phyloP scores from a whole-genome alignment of 2,888 invertebrate species.

The Ernsta delagoae region DNA sequence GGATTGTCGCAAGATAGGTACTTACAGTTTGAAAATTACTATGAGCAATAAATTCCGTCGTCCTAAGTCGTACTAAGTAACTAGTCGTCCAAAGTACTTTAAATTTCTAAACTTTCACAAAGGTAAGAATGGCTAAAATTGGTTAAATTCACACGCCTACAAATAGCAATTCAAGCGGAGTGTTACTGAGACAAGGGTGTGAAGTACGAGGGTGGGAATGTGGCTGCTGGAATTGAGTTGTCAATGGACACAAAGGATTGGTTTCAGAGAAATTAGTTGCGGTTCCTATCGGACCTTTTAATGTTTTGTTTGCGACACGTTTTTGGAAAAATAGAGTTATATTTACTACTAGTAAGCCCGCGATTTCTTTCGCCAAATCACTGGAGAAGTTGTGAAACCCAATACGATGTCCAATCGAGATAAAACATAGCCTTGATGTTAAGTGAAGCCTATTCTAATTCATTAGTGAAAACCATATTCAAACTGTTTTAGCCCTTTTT shows the following conservation, averaged over 20 bases:
- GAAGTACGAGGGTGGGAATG: constrained; percentile 13
- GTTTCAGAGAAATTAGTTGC: constrained; percentile 23
- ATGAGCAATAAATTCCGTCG: too few relatives aligned
- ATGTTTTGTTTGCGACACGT: neutral
- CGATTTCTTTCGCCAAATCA: too few relatives aligned
- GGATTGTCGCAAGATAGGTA: too few relatives aligned
- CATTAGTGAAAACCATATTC: too few relatives aligned
- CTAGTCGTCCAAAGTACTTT: too few relatives aligned
- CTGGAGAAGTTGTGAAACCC: too few relatives aligned
- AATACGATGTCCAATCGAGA: too few relatives aligned
- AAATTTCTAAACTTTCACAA: neutral
- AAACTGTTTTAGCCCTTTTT: too few relatives aligned
- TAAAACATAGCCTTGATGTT: too few relatives aligned
- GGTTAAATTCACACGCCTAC: neutral
- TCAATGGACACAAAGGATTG: constrained; percentile 5
- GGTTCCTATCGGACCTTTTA: constrained; percentile 4
- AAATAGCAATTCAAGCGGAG: constrained; percentile 5
- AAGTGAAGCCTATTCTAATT: too few relatives aligned
- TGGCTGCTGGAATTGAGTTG: constrained; percentile 24
- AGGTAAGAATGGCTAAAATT: neutral
- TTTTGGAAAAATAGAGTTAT: neutral
- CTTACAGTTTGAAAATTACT: too few relatives aligned
- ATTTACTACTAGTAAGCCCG: neutral
- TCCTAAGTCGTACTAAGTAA: too few relatives aligned
- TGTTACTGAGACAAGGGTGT: constrained; percentile 26